Percentiles rank a stretch among this genome's conserved stretches.
phyloP scores from a whole-genome alignment of 2,113 vertebrate genomes.

The Trinectes maculatus region DNA sequence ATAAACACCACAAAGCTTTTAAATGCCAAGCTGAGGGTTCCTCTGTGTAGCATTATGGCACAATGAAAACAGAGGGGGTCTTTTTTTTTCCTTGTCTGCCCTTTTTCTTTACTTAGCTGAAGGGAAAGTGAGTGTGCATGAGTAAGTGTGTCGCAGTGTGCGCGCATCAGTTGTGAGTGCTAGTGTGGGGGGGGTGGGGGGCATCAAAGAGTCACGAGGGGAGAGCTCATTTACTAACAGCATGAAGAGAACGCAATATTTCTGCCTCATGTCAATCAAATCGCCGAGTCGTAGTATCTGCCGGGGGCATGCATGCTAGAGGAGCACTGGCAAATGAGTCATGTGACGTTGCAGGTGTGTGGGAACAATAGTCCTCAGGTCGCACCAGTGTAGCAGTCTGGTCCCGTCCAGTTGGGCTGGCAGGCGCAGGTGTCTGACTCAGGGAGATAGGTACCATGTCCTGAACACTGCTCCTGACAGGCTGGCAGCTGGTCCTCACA shows the following conservation, averaged over 20 bases:
- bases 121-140: conserved; percentile 27
- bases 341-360: conserved; percentile 39
- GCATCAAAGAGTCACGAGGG: conserved; percentile 51
- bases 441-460: conserved; percentile 90
- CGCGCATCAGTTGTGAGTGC: conserved; percentile 14
- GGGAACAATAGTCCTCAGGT: conserved; percentile 41
- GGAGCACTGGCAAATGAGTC: conserved; percentile 46
- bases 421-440: conserved; percentile 90
- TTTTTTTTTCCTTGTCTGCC: conserved; percentile 5
- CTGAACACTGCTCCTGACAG: conserved; percentile 95
- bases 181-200: background rate
- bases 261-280: conserved; percentile 58
- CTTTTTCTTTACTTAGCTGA: conserved; percentile 42
- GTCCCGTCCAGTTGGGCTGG: conserved; percentile 93
- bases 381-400: conserved; percentile 93
- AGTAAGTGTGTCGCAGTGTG: conserved; percentile 24
- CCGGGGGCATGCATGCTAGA: conserved; percentile 32
- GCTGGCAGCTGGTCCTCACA: conserved; percentile 89
- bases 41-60: conserved; percentile 40
- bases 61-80: conserved; percentile 34
- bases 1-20: conserved; percentile 27
- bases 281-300: conserved; percentile 60
- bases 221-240: conserved; percentile 71
- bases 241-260: conserved; percentile 51
- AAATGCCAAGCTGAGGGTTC: conserved; percentile 49